Evolutionary conservation across 2,888 invertebrate species (phyloP), one percentile per base, ranked within the genome.

Genomic region (Hybos culiciformis): DNA sequence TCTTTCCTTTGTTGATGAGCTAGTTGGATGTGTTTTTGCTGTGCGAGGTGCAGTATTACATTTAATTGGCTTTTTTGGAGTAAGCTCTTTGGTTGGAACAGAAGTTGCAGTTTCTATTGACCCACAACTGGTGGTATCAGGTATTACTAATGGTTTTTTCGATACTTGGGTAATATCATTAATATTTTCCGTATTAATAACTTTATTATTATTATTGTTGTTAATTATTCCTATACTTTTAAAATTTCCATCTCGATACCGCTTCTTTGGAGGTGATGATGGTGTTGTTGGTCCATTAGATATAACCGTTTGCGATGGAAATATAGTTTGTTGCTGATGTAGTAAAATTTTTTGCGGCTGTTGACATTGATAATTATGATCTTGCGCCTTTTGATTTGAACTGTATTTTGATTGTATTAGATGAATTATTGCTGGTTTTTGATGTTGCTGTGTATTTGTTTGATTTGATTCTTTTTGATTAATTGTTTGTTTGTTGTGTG

Each of bases 211-310:
- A 9, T 37, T 34, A 11, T 19, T 43, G 19, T 37, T 36, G 6
- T 26, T 42, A 24, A 19, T 46, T 18, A 41, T 47, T n/a, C n/a
- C n/a, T 21, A 12, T n/a, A 12, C 5, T 29, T n/a, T 3, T 29
- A 29, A 29, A 29, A 29, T 29, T 6, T 29, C 48, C 46, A 23
- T 49, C 46, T 11, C 50, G 48, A 40, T 48, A 50, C 26, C 57
- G 48, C 57, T 77, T 78, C 46, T 73, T 72, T 0, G 70, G 62
- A 5, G 83, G 83, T 21, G 83, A 82, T 2, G 83, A 81, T 6
- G 84, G 83, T 1, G 84, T 84, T 55, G 83, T 82, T 1, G 82
- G 81, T 9, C 29, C n/a, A 26, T 26, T 12, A 29, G 29, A 7
- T n/a, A n/a, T n/a, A n/a, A n/a, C n/a, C n/a, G n/a, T n/a, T n/a